Conservation (phyloP, 2,888 invertebrate species). For the Brachylomia viminalis region DNA sequence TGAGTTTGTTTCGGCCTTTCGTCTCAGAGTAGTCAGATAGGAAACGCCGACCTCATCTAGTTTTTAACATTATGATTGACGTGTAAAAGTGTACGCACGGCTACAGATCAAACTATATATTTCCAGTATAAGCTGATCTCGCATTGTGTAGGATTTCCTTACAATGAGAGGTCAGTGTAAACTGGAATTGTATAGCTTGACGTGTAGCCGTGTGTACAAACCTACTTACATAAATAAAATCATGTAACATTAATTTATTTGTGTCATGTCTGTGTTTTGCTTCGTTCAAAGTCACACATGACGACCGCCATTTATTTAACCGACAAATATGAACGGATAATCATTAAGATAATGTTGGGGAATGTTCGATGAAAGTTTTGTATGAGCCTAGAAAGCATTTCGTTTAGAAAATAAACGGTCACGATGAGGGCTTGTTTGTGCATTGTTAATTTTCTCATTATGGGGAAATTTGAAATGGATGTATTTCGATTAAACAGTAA, state of each 20-base stretch:
- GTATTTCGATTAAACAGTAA: constrained; percentile 64
- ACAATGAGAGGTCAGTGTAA: too few relatives aligned
- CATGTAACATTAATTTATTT: constrained; percentile 27
- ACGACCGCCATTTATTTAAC: constrained; percentile 20
- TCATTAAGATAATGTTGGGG: constrained; percentile 37
- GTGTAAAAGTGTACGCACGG: too few relatives aligned
- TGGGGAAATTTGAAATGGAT: constrained; percentile 56
- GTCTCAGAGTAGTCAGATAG: too few relatives aligned
- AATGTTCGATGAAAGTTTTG: constrained; percentile 37
- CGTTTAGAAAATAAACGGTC: constrained; percentile 50
- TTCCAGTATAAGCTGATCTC: too few relatives aligned
- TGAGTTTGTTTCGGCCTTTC: too few relatives aligned
- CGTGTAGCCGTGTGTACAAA: too few relatives aligned
- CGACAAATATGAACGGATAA: constrained; percentile 31
- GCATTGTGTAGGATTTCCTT: too few relatives aligned
- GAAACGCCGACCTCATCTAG: too few relatives aligned
- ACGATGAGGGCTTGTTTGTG: constrained; percentile 41
- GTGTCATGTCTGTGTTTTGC: constrained; percentile 37
- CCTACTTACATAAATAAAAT: too few relatives aligned
- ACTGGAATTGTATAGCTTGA: too few relatives aligned
- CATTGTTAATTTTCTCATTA: constrained; percentile 41
- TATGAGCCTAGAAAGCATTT: constrained; percentile 39
- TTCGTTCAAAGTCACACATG: constrained; percentile 27
- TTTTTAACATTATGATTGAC: too few relatives aligned
- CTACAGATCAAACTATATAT: too few relatives aligned